phyloP scores from a whole-genome alignment of 1,140 invertebrate genomes.

The Ooceraea biroi region DNA sequence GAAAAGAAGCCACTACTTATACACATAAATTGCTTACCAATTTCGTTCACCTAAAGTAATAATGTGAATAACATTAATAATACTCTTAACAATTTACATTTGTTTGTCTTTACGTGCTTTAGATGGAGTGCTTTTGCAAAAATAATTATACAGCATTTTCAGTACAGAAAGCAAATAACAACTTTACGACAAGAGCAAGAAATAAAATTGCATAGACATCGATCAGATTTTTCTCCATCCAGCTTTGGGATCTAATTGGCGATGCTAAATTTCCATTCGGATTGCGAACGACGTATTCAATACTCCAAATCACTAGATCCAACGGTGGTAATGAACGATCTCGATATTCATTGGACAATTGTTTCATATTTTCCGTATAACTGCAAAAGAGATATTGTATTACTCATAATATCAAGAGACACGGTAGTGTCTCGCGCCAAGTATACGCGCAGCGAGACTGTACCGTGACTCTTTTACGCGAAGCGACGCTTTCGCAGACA shows the following conservation, averaged over 20 bases:
- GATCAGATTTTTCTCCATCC: not conserved
- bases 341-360: slow-evolving; percentile 34
- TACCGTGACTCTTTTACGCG: too few relatives aligned
- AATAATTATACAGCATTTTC: slow-evolving; percentile 17
- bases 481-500: too few relatives aligned
- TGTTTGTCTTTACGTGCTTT: too few relatives aligned
- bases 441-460: too few relatives aligned
- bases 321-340: slow-evolving; percentile 29
- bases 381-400: slow-evolving; percentile 11
- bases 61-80: too few relatives aligned
- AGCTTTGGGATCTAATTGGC: not conserved
- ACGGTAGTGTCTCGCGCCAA: too few relatives aligned
- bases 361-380: slow-evolving; percentile 50
- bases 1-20: too few relatives aligned
- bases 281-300: slow-evolving; percentile 28
- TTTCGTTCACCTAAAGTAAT: too few relatives aligned
- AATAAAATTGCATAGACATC: slow-evolving; percentile 33
- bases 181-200: not conserved
- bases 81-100: too few relatives aligned
- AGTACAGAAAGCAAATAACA: not conserved
- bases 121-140: too few relatives aligned
- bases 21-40: too few relatives aligned
- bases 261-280: slow-evolving; percentile 27
- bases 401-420: slow-evolving; percentile 8
- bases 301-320: slow-evolving; percentile 32